phyloP scores from a whole-genome alignment of 2,113 vertebrate species.

The Hippocampus comes region DNA sequence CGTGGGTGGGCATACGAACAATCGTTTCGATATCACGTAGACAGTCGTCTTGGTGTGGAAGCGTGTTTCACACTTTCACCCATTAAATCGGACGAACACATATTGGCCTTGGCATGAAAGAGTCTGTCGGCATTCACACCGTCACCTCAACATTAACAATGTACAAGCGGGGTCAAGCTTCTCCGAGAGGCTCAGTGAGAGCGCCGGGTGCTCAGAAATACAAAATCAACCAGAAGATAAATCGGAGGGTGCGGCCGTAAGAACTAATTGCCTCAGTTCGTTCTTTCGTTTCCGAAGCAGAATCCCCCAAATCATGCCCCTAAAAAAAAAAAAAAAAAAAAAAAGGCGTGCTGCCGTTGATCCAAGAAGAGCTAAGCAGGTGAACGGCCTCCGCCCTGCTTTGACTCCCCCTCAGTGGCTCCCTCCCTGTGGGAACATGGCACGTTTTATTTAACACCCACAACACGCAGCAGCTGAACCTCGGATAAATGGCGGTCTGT shows the following conservation, averaged over 20 bases:
- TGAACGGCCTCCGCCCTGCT: constrained; percentile 41
- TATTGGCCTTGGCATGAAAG: not conserved
- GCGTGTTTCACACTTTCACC: not conserved
- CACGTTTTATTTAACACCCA: constrained; percentile 51
- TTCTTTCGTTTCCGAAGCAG: constrained; percentile 24
- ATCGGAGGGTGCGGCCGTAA: constrained; percentile 15
- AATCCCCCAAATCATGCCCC: constrained; percentile 6
- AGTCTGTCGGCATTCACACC: constrained; percentile 7
- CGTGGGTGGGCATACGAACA: not conserved
- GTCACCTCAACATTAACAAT: constrained; percentile 43
- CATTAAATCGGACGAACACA: not conserved
- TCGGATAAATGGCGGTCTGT: constrained; percentile 63
- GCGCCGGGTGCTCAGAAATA: constrained; percentile 29
- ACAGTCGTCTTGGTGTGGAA: not conserved
- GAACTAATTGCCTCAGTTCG: constrained; percentile 28
- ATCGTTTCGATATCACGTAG: not conserved
- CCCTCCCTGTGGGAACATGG: constrained; percentile 42
- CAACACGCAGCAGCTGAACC: constrained; percentile 61
- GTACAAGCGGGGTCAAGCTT: constrained; percentile 45
- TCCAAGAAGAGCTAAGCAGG: constrained; percentile 35
- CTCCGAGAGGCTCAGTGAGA: constrained; percentile 32
- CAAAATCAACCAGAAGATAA: constrained; percentile 21
- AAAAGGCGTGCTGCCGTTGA: not conserved
- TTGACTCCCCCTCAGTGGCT: constrained; percentile 60
- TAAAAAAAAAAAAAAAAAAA: too few relatives aligned